Conservation (phyloP, 2,888 invertebrate species). For the Euspilapteryx auroguttella region DNA sequence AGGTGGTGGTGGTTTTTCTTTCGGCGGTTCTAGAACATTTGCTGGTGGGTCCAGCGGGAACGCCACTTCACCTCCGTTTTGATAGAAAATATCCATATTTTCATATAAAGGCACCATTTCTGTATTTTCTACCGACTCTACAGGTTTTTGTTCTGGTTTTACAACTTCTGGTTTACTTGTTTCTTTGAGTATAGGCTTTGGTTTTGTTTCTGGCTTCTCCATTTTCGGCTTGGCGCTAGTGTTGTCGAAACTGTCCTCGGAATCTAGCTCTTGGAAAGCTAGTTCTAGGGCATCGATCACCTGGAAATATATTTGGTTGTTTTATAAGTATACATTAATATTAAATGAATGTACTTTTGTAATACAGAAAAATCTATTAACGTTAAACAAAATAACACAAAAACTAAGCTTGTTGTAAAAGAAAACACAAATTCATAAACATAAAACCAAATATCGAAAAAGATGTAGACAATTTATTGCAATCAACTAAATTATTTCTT, state of each 20-base stretch:
- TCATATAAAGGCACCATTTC: slow-evolving; percentile 62
- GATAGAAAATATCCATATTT: slow-evolving; percentile 62
- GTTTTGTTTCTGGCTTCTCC: not conserved
- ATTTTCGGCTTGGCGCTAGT: not conserved
- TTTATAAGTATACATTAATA: not conserved
- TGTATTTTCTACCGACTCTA: slow-evolving; percentile 22
- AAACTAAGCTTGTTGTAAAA: too few relatives aligned
- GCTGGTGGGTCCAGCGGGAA: slow-evolving; percentile 63
- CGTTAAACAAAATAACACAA: too few relatives aligned
- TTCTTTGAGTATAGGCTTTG: too few relatives aligned
- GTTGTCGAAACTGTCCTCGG: slow-evolving; percentile 29
- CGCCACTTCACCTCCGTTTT: slow-evolving; percentile 26
- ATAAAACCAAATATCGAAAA: too few relatives aligned
- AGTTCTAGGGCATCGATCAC: slow-evolving; percentile 66
- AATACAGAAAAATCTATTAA: too few relatives aligned
- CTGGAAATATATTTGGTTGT: slow-evolving; percentile 24
- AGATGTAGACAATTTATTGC: too few relatives aligned
- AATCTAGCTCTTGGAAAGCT: slow-evolving; percentile 66
- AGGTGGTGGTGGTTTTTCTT: slow-evolving; percentile 84
- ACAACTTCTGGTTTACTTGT: slow-evolving; percentile 11
- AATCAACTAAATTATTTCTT: too few relatives aligned
- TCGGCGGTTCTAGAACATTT: slow-evolving; percentile 72
- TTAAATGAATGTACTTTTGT: not conserved
- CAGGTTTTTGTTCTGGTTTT: slow-evolving; percentile 12
- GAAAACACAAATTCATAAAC: too few relatives aligned